Evolutionary conservation across 1,140 invertebrate genomes (phyloP), one percentile per base, ranked within the genome.

Genomic region (Drosophila busckii): DNA sequence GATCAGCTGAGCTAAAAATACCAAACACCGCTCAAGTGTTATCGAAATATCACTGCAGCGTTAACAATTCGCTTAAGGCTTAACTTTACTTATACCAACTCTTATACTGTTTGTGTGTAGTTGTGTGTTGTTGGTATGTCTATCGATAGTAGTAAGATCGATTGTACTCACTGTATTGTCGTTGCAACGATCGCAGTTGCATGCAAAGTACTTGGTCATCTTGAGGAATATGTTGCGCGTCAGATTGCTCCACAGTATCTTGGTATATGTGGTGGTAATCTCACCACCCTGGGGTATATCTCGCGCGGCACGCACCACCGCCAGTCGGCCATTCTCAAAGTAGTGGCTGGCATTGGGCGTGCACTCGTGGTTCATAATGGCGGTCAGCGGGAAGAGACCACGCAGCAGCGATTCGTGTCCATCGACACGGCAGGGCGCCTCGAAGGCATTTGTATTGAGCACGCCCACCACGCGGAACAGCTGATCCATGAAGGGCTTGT

Each of bases 331-430:
- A 1, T 87, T 78, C 25, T 84, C 71, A 50, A 92, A 91, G 61
- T 92, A 93, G 53, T 94, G 92, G 16, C 90, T 91, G 0, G 93
- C 93, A 70, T 96, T 96, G 1, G 94, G 92, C 2, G 89, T 87
- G 71, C 94, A 96, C 29, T 89, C 90, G 70, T 95, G 94, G 85
- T 95, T 94, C 87, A 94, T 91, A 32, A 95, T 88, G 13, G 92
- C 90, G 0, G 92, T 91, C 10, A 94, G 85, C 1, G 93, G 93
- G 86, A 93, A 95, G 13, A 96, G 85, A 3, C 93, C 94, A 59
- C 93, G 89, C 17, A 93, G 85, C 68, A 90, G 91, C 34, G 89
- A 88, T 45, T 86, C 69, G 50, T 90, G 87, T 32, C 88, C 76
- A 23, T 88, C 88, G 17, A 78, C 69, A 2, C 88, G 88, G 15